Conservation (phyloP, 2,113 vertebrate genomes). For the Amphilophus citrinellus region DNA sequence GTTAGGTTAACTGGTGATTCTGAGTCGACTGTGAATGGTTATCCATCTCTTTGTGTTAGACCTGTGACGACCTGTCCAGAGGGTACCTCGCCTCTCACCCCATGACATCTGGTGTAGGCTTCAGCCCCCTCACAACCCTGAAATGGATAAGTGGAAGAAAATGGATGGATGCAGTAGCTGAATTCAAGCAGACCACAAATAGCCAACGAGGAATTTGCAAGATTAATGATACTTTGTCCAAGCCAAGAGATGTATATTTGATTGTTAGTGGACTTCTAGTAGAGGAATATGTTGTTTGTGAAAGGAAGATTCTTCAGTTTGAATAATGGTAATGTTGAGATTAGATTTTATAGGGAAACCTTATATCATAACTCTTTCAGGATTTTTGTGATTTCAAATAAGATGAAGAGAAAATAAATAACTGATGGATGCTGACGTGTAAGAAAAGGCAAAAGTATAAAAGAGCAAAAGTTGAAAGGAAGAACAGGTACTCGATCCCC, state of each 20-base stretch:
- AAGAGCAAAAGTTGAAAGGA: background rate
- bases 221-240: background rate
- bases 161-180: background rate
- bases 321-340: background rate
- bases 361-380: background rate
- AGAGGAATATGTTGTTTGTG: background rate
- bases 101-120: background rate
- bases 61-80: background rate
- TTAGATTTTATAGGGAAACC: background rate
- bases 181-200: background rate
- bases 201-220: background rate
- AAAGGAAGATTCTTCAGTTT: background rate
- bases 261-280: background rate
- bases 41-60: background rate
- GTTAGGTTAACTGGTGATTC: background rate
- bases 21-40: background rate
- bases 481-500: background rate
- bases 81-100: background rate
- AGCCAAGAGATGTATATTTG: background rate
- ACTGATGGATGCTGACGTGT: background rate
- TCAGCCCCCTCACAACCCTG: background rate
- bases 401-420: background rate
- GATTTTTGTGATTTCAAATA: background rate
- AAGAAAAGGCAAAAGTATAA: background rate
- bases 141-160: conserved; percentile 1